Evolutionary conservation across 2,888 invertebrate genomes (phyloP).

Genomic region (Dynastes tityus): DNA sequence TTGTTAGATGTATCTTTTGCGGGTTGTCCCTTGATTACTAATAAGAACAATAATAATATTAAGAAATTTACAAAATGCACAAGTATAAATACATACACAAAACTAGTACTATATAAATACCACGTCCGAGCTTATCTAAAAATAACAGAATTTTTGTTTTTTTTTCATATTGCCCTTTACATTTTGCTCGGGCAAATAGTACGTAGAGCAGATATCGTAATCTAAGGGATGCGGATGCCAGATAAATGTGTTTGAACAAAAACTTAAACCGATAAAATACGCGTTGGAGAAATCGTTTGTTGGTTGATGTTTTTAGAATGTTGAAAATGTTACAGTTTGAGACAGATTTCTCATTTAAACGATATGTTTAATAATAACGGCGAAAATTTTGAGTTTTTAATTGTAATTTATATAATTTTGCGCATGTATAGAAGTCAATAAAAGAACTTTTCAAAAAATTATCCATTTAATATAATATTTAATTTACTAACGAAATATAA

Average conservation of each 20-base stretch:
- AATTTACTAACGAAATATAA: no score
- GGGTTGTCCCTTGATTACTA: neutral
- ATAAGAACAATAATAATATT: constrained; percentile 11
- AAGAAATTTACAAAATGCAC: constrained; percentile 57
- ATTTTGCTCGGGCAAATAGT: constrained; percentile 67
- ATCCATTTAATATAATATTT: no score
- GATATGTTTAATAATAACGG: no score
- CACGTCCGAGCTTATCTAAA: constrained; percentile 63
- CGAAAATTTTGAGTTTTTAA: no score
- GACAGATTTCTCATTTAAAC: no score
- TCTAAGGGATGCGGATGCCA: constrained; percentile 60
- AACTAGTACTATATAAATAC: constrained; percentile 63
- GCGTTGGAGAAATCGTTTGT: neutral
- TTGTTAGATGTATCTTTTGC: neutral
- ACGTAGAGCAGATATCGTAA: constrained; percentile 56
- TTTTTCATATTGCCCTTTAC: constrained; percentile 67
- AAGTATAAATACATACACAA: constrained; percentile 57
- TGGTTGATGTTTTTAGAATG: no score
- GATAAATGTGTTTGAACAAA: constrained; percentile 58
- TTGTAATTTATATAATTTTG: no score
- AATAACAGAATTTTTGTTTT: constrained; percentile 66
- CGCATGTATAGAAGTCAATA: no score
- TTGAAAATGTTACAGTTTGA: no score
- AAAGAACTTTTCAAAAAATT: no score
- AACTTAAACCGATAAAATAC: constrained; percentile 47